Evolutionary conservation across 2,797 vertebrate species (phyloP).

Genomic region (Okamejei kenojei): DNA sequence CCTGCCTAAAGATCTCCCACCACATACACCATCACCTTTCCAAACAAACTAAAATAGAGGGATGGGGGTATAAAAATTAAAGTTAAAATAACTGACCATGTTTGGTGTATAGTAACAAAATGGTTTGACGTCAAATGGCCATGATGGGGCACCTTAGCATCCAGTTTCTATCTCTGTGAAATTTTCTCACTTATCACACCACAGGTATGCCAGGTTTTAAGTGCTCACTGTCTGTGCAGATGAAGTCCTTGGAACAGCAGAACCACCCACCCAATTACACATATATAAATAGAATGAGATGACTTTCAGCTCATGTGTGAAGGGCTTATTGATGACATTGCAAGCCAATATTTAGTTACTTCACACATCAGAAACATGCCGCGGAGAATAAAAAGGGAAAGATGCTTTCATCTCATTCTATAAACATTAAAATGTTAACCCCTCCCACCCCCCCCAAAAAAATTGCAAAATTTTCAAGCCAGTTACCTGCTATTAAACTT

Average conservation of each 20-base stretch:
- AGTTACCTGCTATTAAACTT: background rate
- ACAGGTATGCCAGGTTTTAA: background rate
- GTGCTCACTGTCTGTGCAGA: background rate
- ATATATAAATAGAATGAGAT: slow-evolving; percentile 62
- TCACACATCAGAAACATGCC: slow-evolving; percentile 37
- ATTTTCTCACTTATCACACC: background rate
- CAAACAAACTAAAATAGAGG: background rate
- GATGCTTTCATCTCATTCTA: slow-evolving; percentile 92
- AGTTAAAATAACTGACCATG: background rate
- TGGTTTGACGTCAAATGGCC: background rate
- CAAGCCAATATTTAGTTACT: slow-evolving; percentile 48
- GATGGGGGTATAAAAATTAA: background rate
- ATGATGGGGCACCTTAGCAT: background rate
- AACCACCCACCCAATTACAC: slow-evolving; percentile 51
- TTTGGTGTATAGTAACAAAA: background rate
- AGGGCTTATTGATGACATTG: slow-evolving; percentile 47
- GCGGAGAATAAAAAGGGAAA: slow-evolving; percentile 56
- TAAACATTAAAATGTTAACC: slow-evolving; percentile 46
- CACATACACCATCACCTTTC: background rate
- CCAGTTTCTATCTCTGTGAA: background rate
- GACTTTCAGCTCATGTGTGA: slow-evolving; percentile 51
- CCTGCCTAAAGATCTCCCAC: background rate
- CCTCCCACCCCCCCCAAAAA: slow-evolving; percentile 43
- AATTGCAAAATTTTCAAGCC: background rate
- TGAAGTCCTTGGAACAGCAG: slow-evolving; percentile 33